A percentile compares a stretch with the other conserved stretches of the same genome.
Evolutionary conservation across 2,113 vertebrate species (phyloP).

Genomic region (Hemibagrus wyckioides): DNA sequence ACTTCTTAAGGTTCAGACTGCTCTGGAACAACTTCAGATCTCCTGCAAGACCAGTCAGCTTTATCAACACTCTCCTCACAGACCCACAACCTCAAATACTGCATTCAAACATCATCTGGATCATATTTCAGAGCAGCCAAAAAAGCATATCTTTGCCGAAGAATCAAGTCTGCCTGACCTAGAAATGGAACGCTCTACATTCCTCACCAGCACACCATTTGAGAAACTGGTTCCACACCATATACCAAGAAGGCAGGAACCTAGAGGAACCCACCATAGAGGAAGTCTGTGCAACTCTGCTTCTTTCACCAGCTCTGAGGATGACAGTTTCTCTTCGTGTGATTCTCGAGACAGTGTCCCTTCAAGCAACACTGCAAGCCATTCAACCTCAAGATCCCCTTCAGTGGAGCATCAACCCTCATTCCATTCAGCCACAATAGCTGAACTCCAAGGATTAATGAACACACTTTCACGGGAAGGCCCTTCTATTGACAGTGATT

Average conservation of each 20-base stretch:
- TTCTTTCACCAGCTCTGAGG: conserved; percentile 26
- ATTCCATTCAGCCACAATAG: conserved; percentile 48
- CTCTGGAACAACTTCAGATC: conserved; percentile 62
- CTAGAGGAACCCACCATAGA: conserved; percentile 7
- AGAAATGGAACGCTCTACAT: conserved; percentile 26
- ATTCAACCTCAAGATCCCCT: conserved; percentile 23
- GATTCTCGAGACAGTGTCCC: neutral
- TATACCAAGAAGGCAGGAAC: neutral
- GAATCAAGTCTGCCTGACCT: conserved; percentile 27
- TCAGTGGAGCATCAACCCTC: neutral
- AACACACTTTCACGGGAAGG: conserved; percentile 64
- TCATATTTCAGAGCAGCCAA: conserved; percentile 25
- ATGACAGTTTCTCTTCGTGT: conserved; percentile 38
- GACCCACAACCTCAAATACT: neutral
- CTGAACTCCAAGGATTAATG: conserved; percentile 61
- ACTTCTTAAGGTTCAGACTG: conserved; percentile 64
- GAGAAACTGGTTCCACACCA: conserved; percentile 19
- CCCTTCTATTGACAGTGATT: conserved; percentile 76
- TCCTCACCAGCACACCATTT: conserved; percentile 42
- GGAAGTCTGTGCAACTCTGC: conserved; percentile 46
- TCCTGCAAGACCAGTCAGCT: conserved; percentile 39
- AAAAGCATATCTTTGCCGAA: conserved; percentile 1
- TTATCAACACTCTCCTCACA: conserved; percentile 29
- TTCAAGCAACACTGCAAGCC: conserved; percentile 61
- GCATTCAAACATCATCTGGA: neutral